These are phyloP conservation scores for Malaclemys terrapin DNA, from an alignment of 2,113 vertebrate genomes.

Conservation along the genomic window DNA sequence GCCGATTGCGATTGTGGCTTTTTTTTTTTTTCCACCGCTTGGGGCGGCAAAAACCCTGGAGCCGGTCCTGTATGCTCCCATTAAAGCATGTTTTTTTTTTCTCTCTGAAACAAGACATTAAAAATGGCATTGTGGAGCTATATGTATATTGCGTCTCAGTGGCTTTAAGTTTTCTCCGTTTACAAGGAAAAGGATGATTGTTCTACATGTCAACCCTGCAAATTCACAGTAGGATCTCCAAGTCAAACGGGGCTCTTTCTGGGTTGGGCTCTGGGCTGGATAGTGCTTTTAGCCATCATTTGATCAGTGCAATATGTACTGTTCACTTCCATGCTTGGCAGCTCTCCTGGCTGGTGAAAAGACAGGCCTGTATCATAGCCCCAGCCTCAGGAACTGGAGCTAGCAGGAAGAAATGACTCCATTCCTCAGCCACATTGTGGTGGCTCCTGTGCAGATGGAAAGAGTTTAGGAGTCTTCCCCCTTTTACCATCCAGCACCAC, in stretches of 20 bases:
- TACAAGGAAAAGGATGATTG: background rate
- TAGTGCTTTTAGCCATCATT: background rate
- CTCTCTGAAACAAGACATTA: constrained; percentile 18
- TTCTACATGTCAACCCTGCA: background rate
- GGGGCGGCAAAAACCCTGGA: too few species aligned
- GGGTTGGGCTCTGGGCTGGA: background rate
- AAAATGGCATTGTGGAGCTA: constrained; percentile 31
- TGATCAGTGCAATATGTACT: background rate
- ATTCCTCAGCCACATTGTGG: background rate
- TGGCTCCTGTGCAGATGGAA: background rate
- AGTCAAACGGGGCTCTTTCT: background rate
- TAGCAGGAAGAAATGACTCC: background rate
- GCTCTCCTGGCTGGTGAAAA: background rate
- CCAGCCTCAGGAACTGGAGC: background rate
- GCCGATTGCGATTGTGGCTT: too few species aligned
- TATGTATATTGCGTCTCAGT: constrained; percentile 19
- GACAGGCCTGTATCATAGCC: background rate
- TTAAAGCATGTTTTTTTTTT: constrained; percentile 51
- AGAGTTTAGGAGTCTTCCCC: background rate
- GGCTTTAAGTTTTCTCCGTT: constrained; percentile 53
- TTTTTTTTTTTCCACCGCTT: too few species aligned
- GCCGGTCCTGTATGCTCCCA: background rate
- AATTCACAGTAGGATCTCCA: background rate
- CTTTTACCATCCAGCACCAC: background rate
- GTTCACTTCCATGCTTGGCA: background rate